Percentiles rank a stretch among this genome's conserved stretches.
These are phyloP conservation scores for Ranitomeya variabilis DNA, from an alignment of 2,113 vertebrate genomes.

Conservation along the genomic window DNA sequence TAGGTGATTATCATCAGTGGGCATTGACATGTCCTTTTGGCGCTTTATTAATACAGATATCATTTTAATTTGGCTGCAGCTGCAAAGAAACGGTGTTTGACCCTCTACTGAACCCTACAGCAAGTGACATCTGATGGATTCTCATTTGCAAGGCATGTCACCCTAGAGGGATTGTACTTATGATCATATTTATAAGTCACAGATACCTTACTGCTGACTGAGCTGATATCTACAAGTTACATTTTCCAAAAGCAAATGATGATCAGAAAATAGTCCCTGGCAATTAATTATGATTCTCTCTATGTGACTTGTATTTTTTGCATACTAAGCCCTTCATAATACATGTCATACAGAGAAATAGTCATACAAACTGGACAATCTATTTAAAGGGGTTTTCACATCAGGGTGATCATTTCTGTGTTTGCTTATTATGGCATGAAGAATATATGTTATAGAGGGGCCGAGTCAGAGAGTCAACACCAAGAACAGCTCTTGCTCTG, in stretches of 20 bases:
- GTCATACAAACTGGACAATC: not conserved
- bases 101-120: slow-evolving; percentile 51
- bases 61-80: slow-evolving; percentile 49
- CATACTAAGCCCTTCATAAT: not conserved
- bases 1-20: slow-evolving; percentile 3
- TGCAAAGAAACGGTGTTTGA: slow-evolving; percentile 38
- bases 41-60: slow-evolving; percentile 52
- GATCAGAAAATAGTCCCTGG: not conserved
- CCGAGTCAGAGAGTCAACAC: too few species aligned
- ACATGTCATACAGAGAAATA: not conserved
- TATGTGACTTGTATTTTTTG: not conserved
- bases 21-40: slow-evolving; percentile 10
- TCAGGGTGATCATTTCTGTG: too few species aligned
- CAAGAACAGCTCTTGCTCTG: too few species aligned
- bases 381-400: too few species aligned
- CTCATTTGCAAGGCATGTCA: slow-evolving; percentile 46
- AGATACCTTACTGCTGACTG: not conserved
- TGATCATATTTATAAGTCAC: slow-evolving; percentile 46
- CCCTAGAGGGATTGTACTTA: slow-evolving; percentile 48
- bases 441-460: too few species aligned
- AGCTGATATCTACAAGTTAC: not conserved
- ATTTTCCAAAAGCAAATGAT: not conserved
- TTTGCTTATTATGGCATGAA: too few species aligned
- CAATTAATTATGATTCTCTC: not conserved
- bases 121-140: slow-evolving; percentile 42